A percentile compares a stretch with the other conserved stretches of the same genome.
Conservation (phyloP, 2,797 vertebrate genomes). For the Micromesistius poutassou region DNA sequence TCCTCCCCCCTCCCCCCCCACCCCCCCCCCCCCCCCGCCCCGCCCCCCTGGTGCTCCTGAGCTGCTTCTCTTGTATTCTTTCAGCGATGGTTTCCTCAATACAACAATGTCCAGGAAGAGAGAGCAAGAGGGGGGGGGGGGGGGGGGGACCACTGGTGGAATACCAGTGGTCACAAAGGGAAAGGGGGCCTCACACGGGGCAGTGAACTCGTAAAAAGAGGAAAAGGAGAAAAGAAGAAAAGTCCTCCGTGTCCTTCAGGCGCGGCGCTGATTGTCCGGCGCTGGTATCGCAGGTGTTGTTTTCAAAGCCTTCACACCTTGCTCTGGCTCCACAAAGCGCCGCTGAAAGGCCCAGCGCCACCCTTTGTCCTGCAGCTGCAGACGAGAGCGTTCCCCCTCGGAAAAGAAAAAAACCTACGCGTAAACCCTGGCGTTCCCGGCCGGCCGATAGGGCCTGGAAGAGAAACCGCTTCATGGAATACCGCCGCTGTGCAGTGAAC, state of each 20-base stretch:
- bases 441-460: not conserved
- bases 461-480: slow-evolving; percentile 25
- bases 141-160: slow-evolving; percentile 30
- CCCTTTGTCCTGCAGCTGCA: slow-evolving; percentile 76
- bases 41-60: not conserved
- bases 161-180: slow-evolving; percentile 51
- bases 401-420: not conserved
- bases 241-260: slow-evolving; percentile 47
- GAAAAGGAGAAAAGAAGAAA: slow-evolving; percentile 14
- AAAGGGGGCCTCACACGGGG: slow-evolving; percentile 43
- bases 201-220: slow-evolving; percentile 57
- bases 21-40: not conserved
- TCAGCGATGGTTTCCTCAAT: not conserved
- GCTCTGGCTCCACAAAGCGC: slow-evolving; percentile 69
- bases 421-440: slow-evolving; percentile 58
- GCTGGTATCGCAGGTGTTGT: slow-evolving; percentile 73
- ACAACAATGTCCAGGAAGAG: not conserved
- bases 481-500: slow-evolving; percentile 23
- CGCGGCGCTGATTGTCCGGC: slow-evolving; percentile 63
- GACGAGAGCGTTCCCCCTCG: slow-evolving; percentile 54
- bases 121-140: slow-evolving; percentile 27
- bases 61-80: not conserved
- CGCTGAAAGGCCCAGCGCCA: slow-evolving; percentile 67
- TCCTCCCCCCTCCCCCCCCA: not conserved
- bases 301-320: slow-evolving; percentile 79